phyloP scores from a whole-genome alignment of 1,140 invertebrate genomes.

The Cydia fagiglandana region DNA sequence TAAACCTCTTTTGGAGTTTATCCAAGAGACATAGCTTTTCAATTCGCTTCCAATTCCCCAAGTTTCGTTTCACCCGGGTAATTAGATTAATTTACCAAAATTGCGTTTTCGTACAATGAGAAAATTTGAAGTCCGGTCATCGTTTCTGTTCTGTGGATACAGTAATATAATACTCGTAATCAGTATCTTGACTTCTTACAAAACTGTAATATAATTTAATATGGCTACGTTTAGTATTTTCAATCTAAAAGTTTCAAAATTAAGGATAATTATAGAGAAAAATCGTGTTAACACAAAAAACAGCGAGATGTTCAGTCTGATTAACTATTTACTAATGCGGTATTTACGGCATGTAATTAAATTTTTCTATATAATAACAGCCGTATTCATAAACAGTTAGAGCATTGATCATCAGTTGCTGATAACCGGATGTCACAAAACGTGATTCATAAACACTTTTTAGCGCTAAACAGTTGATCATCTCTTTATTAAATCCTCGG shows the following conservation, averaged over 20 bases:
- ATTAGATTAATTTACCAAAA: conserved; percentile 34
- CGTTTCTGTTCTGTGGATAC: not conserved
- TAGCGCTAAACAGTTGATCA: too few species aligned
- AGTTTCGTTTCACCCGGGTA: conserved; percentile 26
- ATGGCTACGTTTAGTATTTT: too few species aligned
- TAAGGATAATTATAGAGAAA: not conserved
- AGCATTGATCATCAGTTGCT: too few species aligned
- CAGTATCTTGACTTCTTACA: conserved; percentile 7
- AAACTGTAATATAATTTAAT: too few species aligned
- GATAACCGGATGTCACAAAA: too few species aligned
- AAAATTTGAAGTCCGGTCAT: not conserved
- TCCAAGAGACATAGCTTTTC: conserved; percentile 36
- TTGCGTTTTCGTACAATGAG: conserved; percentile 18
- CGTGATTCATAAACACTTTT: too few species aligned
- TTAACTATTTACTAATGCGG: not conserved
- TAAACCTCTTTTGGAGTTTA: conserved; percentile 39
- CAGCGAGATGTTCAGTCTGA: not conserved
- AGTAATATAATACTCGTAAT: not conserved
- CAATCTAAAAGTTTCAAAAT: not conserved
- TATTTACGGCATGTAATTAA: not conserved
- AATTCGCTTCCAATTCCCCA: conserved; percentile 24
- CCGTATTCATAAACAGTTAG: too few species aligned
- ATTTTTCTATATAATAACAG: too few species aligned
- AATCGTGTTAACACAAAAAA: not conserved
- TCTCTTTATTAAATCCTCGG: too few species aligned